phyloP scores from a whole-genome alignment of 2,888 invertebrate species.

The Hypomecis punctinalis region DNA sequence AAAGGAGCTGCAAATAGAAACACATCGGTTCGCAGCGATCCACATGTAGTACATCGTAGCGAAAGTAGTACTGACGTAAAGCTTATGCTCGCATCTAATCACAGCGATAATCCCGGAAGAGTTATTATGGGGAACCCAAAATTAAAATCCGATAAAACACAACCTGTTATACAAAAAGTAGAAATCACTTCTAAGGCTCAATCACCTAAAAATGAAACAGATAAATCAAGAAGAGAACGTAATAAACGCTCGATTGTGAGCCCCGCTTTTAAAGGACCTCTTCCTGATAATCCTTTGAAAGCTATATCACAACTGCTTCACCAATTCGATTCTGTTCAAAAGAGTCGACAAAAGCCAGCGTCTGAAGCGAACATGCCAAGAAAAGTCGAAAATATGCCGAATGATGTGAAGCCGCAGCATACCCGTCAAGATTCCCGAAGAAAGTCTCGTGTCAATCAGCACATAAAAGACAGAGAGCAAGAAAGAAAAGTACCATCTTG shows the following conservation, averaged over 20 bases:
- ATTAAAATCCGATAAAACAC: conserved; percentile 41
- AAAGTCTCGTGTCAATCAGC: conserved; percentile 56
- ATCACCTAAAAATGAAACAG: conserved; percentile 48
- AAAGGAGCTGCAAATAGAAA: conserved; percentile 39
- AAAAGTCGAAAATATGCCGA: conserved; percentile 51
- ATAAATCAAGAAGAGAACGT: conserved; percentile 55
- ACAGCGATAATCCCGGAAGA: conserved; percentile 63
- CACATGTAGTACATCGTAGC: conserved; percentile 55
- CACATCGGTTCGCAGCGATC: conserved; percentile 24
- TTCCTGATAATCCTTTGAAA: conserved; percentile 67
- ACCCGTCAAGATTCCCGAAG: conserved; percentile 51
- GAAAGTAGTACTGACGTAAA: conserved; percentile 72
- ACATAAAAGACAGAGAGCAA: conserved; percentile 46
- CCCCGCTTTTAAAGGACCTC: conserved; percentile 44
- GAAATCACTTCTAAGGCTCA: conserved; percentile 65
- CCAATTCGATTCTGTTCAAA: conserved; percentile 71
- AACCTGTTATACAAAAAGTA: conserved; percentile 62
- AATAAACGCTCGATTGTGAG: conserved; percentile 46
- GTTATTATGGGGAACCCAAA: conserved; percentile 36
- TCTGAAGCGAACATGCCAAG: conserved; percentile 54
- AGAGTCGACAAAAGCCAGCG: conserved; percentile 55
- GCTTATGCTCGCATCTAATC: conserved; percentile 61
- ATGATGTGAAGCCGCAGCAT: conserved; percentile 47
- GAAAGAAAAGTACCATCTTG: conserved; percentile 39
- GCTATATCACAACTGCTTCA: conserved; percentile 74